Evolutionary conservation across 2,888 invertebrate species (phyloP).

Genomic region (Dryadula phaetusa): DNA sequence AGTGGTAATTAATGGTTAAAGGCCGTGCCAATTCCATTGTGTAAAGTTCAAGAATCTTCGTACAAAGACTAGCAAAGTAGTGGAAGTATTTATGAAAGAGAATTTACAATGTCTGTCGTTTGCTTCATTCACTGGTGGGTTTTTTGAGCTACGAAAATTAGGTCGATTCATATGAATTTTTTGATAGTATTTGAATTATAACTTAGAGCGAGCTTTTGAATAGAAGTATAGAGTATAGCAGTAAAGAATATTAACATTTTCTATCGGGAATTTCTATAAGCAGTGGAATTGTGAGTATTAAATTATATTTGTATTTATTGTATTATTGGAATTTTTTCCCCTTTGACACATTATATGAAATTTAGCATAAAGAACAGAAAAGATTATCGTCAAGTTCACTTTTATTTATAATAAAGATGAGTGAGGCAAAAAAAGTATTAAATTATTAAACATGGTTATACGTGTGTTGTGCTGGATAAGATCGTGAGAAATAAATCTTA

Average conservation of each 20-base stretch:
- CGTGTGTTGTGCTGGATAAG: too few relatives aligned
- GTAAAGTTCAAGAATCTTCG: conserved; percentile 43
- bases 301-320: not conserved
- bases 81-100: conserved; percentile 45
- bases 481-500: too few relatives aligned
- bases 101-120: conserved; percentile 45
- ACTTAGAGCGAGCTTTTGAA: not conserved
- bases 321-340: not conserved
- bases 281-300: not conserved
- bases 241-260: conserved; percentile 15
- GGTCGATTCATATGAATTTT: conserved; percentile 36
- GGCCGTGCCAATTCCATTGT: conserved; percentile 45
- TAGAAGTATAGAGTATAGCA: conserved; percentile 9
- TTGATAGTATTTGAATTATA: conserved; percentile 12
- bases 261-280: not conserved
- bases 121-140: conserved; percentile 40
- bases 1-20: conserved; percentile 44
- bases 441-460: too few relatives aligned
- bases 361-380: too few relatives aligned
- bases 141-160: conserved; percentile 39
- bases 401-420: too few relatives aligned
- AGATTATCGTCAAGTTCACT: too few relatives aligned
- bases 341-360: not conserved
- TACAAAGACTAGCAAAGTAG: conserved; percentile 43
- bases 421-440: too few relatives aligned